These are phyloP conservation scores for Irena cyanogastra DNA, from an alignment of 2,113 vertebrate species.

Conservation along the genomic window DNA sequence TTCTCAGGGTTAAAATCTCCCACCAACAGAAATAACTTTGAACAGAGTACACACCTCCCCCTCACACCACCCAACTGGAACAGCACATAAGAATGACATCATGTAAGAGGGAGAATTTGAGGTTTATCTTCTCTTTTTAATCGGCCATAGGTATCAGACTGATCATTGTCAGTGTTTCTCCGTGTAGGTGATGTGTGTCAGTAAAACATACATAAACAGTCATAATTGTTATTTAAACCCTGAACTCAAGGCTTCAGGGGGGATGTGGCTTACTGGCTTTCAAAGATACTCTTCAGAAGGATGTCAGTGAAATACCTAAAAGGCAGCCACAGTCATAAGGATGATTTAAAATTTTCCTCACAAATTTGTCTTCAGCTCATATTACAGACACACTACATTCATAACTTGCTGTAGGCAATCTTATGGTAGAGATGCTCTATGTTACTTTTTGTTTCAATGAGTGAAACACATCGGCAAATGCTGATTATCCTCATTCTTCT, in stretches of 20 bases:
- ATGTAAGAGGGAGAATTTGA: not conserved
- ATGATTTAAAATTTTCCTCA: not conserved
- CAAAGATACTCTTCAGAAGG: not conserved
- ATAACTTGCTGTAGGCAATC: not conserved
- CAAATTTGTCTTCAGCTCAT: not conserved
- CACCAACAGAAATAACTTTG: not conserved
- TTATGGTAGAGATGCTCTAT: not conserved
- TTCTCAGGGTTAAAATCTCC: not conserved
- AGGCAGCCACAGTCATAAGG: not conserved
- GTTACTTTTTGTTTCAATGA: not conserved
- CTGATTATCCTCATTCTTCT: not conserved
- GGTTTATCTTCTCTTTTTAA: not conserved
- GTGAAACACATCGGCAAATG: not conserved
- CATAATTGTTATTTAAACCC: not conserved
- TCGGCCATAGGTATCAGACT: not conserved
- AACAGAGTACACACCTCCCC: accelerated
- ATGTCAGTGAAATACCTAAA: not conserved
- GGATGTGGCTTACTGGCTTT: not conserved
- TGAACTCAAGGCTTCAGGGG: not conserved
- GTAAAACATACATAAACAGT: not conserved
- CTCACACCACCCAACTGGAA: accelerated
- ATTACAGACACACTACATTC: not conserved
- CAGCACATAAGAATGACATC: not conserved
- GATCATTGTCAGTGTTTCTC: not conserved
- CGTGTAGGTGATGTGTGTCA: not conserved